Evolutionary conservation across 1,140 invertebrate genomes (phyloP), one percentile per base, ranked within the genome.

Genomic region (Pogonus chalceus): DNA sequence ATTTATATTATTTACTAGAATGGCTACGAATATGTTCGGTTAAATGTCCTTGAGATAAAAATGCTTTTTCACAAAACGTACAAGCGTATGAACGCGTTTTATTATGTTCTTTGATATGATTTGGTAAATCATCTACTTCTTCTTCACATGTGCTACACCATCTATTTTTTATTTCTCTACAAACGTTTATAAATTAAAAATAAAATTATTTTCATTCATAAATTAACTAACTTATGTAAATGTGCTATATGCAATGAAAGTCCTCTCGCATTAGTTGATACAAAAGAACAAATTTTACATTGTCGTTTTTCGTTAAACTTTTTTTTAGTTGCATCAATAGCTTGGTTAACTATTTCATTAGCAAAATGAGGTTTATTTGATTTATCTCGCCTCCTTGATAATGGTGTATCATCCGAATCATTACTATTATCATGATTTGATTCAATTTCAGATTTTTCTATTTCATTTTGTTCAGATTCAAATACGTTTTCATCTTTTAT

Each of bases 131-230:
- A 18, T 52, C 55, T 1, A 56, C 55, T 53, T 52, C 51, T 31
- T 10, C 20, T 22, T 56, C 43, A 37, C 55, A 56, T 22, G 37
- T 46, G 1, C 39, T 52, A 47, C 55, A 56, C 55, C 55, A 56
- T 12, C 22, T 37, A 20, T 56, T 46, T 21, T 52, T 52, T 16
- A 53, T 2, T 12, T 56, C 55, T 18, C 55, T 56, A 23, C 10
- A 56, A 56, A 39, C 2, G 23, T 14, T 22, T 49, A 14, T 2
- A 16, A 46, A 46, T 14, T 31, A 7, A 31, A 31, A 7, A 31
- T 31, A 31, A 31, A 31, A 4, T 14, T 2, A 23, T 12, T 43
- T 20, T 35, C 20, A 18, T 49, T 46, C 16, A 1, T 23, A 23
- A n/a, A 21, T 16, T 23, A 18, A 39, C 35, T 49, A 16, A 56